phyloP scores from a whole-genome alignment of 2,113 vertebrate genomes.

The Miniopterus natalensis region DNA sequence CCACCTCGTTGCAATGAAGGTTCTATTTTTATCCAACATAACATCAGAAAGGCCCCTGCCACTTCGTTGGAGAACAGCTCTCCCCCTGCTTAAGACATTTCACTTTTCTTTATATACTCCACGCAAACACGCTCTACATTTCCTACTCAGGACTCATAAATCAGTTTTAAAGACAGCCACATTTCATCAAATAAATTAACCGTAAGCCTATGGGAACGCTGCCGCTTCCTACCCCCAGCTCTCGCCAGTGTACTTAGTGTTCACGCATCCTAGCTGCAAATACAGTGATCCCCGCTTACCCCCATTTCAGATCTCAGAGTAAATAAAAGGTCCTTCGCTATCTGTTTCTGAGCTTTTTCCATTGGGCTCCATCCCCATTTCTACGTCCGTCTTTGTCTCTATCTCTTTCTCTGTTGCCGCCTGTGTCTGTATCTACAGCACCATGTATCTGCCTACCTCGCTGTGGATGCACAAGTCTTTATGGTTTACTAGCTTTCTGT shows the following conservation, averaged over 20 bases:
- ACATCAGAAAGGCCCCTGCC: not conserved
- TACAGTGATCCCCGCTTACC: not conserved
- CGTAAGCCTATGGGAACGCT: not conserved
- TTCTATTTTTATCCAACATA: not conserved
- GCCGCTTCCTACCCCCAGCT: not conserved
- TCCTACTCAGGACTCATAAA: not conserved
- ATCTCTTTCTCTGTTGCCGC: not conserved
- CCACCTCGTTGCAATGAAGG: not conserved
- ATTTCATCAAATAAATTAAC: slow-evolving; percentile 32
- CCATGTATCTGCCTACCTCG: not conserved
- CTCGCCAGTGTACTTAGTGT: not conserved
- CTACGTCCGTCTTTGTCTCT: not conserved
- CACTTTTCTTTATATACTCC: not conserved
- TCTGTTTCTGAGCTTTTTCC: not conserved
- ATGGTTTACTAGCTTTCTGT: not conserved
- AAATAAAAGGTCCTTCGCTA: not conserved
- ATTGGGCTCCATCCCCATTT: not conserved
- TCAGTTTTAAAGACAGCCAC: slow-evolving; percentile 7
- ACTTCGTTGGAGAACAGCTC: not conserved
- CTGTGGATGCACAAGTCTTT: not conserved
- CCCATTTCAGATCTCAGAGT: not conserved
- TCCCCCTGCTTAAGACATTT: not conserved
- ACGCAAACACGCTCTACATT: not conserved
- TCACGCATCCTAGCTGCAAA: not conserved
- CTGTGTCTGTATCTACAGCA: not conserved